Percentiles rank a stretch among this genome's conserved stretches.
Evolutionary conservation across 2,113 vertebrate genomes (phyloP).

Genomic region (Aramus guarauna): DNA sequence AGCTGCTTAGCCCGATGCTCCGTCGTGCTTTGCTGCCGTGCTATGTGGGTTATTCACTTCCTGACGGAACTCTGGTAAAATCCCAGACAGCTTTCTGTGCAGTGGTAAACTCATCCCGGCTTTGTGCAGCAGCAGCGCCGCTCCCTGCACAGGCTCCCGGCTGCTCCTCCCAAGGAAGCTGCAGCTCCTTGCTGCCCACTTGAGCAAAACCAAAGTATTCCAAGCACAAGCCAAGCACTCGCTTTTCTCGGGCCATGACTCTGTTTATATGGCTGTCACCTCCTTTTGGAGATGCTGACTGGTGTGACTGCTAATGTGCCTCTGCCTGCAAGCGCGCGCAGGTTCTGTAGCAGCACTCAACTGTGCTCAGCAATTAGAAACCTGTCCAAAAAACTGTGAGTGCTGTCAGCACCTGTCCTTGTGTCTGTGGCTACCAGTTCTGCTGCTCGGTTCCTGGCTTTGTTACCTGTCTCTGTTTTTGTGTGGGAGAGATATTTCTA

Average conservation of each 20-base stretch:
- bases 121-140: not conserved
- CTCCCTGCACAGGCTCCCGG: not conserved
- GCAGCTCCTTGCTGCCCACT: not conserved
- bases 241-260: not conserved
- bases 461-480: not conserved
- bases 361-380: not conserved
- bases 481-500: not conserved
- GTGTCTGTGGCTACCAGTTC: not conserved
- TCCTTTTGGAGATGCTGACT: not conserved
- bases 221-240: not conserved
- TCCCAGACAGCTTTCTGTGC: not conserved
- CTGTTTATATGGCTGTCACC: not conserved
- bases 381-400: not conserved
- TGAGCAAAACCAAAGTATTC: not conserved
- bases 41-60: not conserved
- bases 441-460: not conserved
- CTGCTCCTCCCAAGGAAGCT: not conserved
- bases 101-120: not conserved
- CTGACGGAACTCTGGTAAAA: not conserved
- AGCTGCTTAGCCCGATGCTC: not conserved
- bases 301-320: not conserved
- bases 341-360: not conserved
- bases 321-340: not conserved
- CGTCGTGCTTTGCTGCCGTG: rapidly evolving
- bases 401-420: not conserved